Conservation (phyloP, 2,797 vertebrate species). For the Craterocephalus amniculus region DNA sequence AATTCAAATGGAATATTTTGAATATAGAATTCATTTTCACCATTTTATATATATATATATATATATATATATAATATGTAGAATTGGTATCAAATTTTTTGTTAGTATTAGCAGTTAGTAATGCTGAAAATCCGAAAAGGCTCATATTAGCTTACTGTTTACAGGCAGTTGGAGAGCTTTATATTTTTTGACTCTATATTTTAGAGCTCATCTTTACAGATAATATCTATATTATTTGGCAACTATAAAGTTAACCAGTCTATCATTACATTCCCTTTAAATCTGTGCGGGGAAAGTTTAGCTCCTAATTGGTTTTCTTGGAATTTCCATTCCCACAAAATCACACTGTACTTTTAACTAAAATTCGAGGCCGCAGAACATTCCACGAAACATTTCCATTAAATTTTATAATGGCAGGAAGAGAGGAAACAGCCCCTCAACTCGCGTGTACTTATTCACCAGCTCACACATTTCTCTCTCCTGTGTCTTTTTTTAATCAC, state of each 20-base stretch:
- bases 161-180: conserved; percentile 10
- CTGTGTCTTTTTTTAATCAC: conserved; percentile 46
- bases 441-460: conserved; percentile 18
- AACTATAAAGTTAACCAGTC: conserved; percentile 50
- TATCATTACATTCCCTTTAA: conserved; percentile 65
- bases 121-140: conserved; percentile 31
- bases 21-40: too few species aligned
- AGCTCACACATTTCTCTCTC: conserved; percentile 39
- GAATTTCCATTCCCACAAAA: conserved; percentile 58
- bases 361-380: conserved; percentile 56
- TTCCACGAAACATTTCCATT: conserved; percentile 64
- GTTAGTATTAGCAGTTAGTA: conserved; percentile 23
- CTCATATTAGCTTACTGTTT: conserved; percentile 23
- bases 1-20: too few species aligned
- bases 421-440: conserved; percentile 44
- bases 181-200: conserved; percentile 29
- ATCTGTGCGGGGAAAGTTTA: conserved; percentile 32
- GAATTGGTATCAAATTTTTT: not conserved
- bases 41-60: too few species aligned
- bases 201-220: conserved; percentile 49
- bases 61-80: too few species aligned
- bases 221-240: conserved; percentile 44
- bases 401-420: conserved; percentile 59
- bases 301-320: conserved; percentile 45
- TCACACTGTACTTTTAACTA: conserved; percentile 42